phyloP scores from a whole-genome alignment of 2,113 vertebrate genomes.

The Prinia subflava region DNA sequence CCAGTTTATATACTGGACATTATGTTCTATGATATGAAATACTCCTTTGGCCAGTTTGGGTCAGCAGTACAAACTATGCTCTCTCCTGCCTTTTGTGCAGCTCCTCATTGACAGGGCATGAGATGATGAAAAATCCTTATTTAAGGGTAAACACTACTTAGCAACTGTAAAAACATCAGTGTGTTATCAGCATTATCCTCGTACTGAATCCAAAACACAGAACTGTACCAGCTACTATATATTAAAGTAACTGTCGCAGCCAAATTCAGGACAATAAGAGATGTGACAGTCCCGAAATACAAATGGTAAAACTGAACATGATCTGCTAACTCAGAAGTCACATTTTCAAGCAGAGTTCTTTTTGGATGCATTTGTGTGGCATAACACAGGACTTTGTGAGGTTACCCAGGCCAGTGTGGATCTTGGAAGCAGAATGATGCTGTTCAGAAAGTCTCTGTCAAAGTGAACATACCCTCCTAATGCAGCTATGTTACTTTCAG shows the following conservation, averaged over 20 bases:
- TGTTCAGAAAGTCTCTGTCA: not conserved
- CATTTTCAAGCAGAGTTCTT: not conserved
- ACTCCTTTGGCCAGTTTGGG: not conserved
- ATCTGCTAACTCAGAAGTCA: not conserved
- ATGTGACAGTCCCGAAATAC: not conserved
- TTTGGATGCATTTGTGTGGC: fast-evolving
- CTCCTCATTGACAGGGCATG: not conserved
- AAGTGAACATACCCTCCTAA: not conserved
- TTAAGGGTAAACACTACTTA: not conserved
- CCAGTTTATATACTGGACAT: not conserved
- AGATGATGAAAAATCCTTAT: not conserved
- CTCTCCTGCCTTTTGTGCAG: not conserved
- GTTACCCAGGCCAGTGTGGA: not conserved
- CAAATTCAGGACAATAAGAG: not conserved
- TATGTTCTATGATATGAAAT: not conserved
- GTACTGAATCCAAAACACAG: not conserved
- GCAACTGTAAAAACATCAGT: not conserved
- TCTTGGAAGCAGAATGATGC: not conserved
- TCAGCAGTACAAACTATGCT: not conserved
- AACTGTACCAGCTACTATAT: no score
- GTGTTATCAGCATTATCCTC: not conserved
- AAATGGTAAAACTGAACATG: not conserved
- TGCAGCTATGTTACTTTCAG: not conserved
- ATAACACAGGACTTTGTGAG: not conserved
- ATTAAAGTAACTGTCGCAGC: not conserved